Percentiles rank a stretch among this genome's conserved stretches.
Conservation (phyloP, 2,113 vertebrate species). For the Coreoperca whiteheadi region DNA sequence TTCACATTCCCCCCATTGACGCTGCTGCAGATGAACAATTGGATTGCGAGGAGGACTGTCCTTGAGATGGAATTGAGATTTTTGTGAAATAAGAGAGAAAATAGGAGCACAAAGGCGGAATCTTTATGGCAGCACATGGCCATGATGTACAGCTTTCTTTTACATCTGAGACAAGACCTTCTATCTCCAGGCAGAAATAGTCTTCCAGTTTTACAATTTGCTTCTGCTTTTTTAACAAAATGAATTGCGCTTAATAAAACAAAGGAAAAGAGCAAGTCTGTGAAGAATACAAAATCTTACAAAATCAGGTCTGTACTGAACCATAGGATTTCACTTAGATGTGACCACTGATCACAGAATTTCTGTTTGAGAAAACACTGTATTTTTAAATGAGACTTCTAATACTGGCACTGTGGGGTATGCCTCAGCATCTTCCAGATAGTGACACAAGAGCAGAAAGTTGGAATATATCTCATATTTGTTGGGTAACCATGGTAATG, state of each 20-base stretch:
- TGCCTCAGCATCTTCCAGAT: conserved; percentile 44
- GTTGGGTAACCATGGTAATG: conserved; percentile 71
- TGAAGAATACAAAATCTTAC: not conserved
- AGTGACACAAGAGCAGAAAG: conserved; percentile 51
- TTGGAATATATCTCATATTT: conserved; percentile 42
- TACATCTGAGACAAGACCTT: conserved; percentile 27
- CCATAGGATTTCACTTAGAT: not conserved
- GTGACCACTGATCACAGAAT: not conserved
- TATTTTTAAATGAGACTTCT: conserved; percentile 32
- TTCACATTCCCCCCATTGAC: conserved; percentile 52
- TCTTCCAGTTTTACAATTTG: not conserved
- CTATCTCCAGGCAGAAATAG: conserved; percentile 5
- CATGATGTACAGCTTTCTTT: conserved; percentile 37
- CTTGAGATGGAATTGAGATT: conserved; percentile 71
- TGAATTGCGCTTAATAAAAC: not conserved
- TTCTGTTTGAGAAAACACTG: conserved; percentile 3
- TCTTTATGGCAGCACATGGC: conserved; percentile 18
- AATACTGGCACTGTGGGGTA: conserved; percentile 1
- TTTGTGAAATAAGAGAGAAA: conserved; percentile 33
- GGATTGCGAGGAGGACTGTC: conserved; percentile 49
- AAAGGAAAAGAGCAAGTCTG: not conserved
- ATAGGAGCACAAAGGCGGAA: conserved; percentile 22
- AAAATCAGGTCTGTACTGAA: conserved; percentile 1
- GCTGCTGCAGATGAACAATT: conserved; percentile 62
- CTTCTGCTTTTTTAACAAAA: not conserved